Base-by-base conservation (phyloP, 1,140 invertebrate species). In the Drosophila arizonae region DNA sequence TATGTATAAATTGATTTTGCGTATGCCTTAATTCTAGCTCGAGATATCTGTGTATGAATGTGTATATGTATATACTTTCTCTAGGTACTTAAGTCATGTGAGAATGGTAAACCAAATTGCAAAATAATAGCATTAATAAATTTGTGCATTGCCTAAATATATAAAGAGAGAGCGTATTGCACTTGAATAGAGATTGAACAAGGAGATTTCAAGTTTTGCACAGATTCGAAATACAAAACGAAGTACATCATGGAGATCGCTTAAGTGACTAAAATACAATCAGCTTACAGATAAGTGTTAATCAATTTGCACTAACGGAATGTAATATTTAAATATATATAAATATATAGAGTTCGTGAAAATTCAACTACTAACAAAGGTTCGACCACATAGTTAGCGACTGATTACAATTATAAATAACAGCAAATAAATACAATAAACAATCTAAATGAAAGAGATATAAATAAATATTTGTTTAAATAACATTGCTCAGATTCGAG, bases 221-320 rank as follows among this genome's bases (percentile, higher is more conserved):
- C 50, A 79, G 52, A 72, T 62, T 77, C 33, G 36, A 50, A 57
- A 73, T 81, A 72, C 24, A 48, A 75, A 62, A 74, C 15, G 56
- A 82, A 82, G 79, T 88, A 87, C 84, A 77, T 84, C 63, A 69
- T 55, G 63, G 85, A 87, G 84, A 88, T 87, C 80, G 65, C 76
- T 73, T 69, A 76, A 48, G 57, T 77, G 58, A 84, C 73, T 87
- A 71, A 76, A 70, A 33, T 50, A 70, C 41, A 76, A 52, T 72
- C 50, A 79, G 67, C 65, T 74, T 76, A 88, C 17, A 79, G 41
- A 36, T 67, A 46, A 76, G 65, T 51, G 58, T 72, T 77, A 79
- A 67, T 69, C 43, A 54, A 54, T 64, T 84, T 88, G 79, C 73
- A 87, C 79, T 87, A 88, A 71, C 55, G 85, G 84, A 87, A 89